These are phyloP conservation scores for Patiria pectinifera DNA, from an alignment of 53 echinoderm and acorn worm genomes.

Conservation along the genomic window DNA sequence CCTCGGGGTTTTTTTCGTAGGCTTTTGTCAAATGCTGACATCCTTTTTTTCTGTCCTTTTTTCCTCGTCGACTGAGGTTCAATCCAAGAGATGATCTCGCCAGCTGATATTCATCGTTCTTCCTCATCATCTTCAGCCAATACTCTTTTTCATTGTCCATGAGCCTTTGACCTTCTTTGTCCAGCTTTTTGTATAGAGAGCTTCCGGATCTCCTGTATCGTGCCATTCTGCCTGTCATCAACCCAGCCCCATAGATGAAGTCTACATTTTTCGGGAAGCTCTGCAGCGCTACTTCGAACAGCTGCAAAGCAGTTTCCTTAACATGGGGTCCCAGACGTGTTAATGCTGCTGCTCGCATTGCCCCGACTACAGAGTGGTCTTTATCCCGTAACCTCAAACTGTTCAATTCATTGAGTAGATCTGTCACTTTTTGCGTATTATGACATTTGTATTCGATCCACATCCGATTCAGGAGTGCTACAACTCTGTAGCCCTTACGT, in stretches of 20 bases:
- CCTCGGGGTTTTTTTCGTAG: not conserved
- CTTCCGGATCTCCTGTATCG: not conserved
- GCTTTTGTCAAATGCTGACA: not conserved
- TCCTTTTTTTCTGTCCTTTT: not conserved
- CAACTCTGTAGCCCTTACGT: constrained; percentile 17
- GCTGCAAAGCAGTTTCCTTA: not conserved
- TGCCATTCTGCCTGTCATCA: constrained; percentile 6
- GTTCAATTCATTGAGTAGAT: not conserved
- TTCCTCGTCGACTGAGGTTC: constrained; percentile 7
- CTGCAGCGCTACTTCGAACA: not conserved
- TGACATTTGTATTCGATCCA: constrained; percentile 31
- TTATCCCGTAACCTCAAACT: not conserved
- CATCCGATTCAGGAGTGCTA: constrained; percentile 35
- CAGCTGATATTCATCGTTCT: constrained; percentile 1
- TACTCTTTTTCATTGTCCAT: constrained; percentile 25
- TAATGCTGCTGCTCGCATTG: constrained; percentile 6
- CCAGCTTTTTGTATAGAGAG: not conserved
- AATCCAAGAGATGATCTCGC: constrained; percentile 26
- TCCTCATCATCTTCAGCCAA: not conserved
- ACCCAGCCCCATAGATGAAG: constrained; percentile 24
- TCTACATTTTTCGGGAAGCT: not conserved
- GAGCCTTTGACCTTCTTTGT: not conserved
- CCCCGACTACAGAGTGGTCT: not conserved
- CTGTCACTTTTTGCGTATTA: not conserved
- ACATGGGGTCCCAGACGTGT: constrained; percentile 4